phyloP scores from a whole-genome alignment of 1,140 invertebrate genomes.

The Drosophila lini region DNA sequence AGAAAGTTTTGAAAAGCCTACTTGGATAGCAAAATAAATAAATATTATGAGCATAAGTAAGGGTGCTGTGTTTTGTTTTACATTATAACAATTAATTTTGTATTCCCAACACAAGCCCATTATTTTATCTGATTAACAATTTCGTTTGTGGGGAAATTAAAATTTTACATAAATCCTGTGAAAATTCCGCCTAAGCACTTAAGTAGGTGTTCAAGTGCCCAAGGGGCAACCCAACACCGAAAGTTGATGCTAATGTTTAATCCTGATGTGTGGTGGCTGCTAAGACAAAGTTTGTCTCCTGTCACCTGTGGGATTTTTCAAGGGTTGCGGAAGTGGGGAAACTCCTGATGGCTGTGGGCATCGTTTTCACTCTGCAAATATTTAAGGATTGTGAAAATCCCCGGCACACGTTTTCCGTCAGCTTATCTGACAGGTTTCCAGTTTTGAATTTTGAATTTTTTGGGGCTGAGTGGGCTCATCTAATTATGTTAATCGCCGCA shows the following conservation, averaged over 20 bases:
- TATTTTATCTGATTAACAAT: not conserved
- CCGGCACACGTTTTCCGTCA: constrained; percentile 9
- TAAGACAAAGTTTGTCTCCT: constrained; percentile 50
- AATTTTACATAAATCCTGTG: constrained; percentile 16
- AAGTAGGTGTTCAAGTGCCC: constrained; percentile 47
- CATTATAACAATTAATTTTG: constrained; percentile 23
- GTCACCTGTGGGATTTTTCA: constrained; percentile 43
- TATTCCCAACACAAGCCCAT: not conserved
- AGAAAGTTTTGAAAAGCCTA: constrained; percentile 1
- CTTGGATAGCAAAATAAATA: constrained; percentile 22
- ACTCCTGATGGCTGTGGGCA: constrained; percentile 12
- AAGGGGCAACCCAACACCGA: constrained; percentile 30
- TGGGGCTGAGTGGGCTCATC: constrained; percentile 35
- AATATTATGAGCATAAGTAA: constrained; percentile 16
- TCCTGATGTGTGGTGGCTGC: constrained; percentile 39
- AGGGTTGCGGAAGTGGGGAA: constrained; percentile 5
- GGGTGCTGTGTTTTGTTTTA: constrained; percentile 18
- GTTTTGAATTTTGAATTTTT: constrained; percentile 27
- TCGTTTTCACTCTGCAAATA: constrained; percentile 56
- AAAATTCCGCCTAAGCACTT: constrained; percentile 39
- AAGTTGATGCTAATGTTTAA: constrained; percentile 40
- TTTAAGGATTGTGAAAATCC: constrained; percentile 56
- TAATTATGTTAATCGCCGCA: constrained; percentile 63
- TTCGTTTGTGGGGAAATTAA: constrained; percentile 18
- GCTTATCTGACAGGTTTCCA: constrained; percentile 43